A percentile compares a stretch with the other conserved stretches of the same genome.
phyloP scores from a whole-genome alignment of 2,113 vertebrate genomes.

The Chlamydotis undulata region DNA sequence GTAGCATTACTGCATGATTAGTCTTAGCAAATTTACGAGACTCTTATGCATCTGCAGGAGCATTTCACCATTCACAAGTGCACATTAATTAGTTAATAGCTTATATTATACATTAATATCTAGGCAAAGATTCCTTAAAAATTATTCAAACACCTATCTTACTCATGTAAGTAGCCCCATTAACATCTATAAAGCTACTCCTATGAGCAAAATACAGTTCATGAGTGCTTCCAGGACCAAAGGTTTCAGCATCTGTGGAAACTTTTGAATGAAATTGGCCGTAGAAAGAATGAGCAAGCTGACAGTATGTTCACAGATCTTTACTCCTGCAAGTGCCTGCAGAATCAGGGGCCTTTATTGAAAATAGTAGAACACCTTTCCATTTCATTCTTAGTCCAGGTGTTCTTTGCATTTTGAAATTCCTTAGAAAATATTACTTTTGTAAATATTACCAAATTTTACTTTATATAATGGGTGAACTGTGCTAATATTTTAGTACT shows the following conservation, averaged over 20 bases:
- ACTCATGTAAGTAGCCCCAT: neutral
- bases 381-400: neutral
- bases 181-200: neutral
- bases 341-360: neutral
- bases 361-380: neutral
- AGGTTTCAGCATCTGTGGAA: neutral
- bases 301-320: neutral
- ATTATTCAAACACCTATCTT: neutral
- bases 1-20: neutral
- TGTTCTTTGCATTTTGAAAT: slow-evolving; percentile 9
- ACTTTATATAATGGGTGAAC: neutral
- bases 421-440: neutral
- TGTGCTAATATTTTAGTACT: neutral
- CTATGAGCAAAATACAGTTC: neutral
- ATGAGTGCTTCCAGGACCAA: neutral
- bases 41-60: slow-evolving; percentile 12
- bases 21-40: neutral
- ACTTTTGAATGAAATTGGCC: neutral
- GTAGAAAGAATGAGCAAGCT: neutral
- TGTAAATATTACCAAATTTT: neutral
- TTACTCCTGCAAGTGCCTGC: neutral
- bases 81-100: slow-evolving; percentile 30
- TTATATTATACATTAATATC: slow-evolving; percentile 15
- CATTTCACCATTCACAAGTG: slow-evolving; percentile 10
- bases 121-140: neutral